Conservation (phyloP, 1,140 invertebrate species). For the Ostrea denselamellosa region DNA sequence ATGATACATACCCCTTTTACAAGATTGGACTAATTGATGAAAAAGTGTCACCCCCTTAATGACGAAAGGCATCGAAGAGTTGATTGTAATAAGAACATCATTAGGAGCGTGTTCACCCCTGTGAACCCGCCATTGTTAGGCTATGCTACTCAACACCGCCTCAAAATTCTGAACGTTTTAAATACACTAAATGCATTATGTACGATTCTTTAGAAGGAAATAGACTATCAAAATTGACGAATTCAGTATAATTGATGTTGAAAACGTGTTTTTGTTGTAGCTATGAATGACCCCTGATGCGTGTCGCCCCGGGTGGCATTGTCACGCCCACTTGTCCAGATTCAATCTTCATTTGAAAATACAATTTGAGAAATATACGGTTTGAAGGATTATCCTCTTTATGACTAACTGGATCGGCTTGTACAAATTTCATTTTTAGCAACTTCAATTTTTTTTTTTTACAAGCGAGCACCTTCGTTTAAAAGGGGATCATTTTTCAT, state of each 20-base stretch:
- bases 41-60: slow-evolving; percentile 45
- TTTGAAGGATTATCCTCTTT: slow-evolving; percentile 19
- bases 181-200: slow-evolving; percentile 45
- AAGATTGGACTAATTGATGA: slow-evolving; percentile 48
- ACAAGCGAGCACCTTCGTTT: slow-evolving; percentile 29
- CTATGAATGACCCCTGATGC: slow-evolving; percentile 39
- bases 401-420: slow-evolving; percentile 38
- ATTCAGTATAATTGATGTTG: slow-evolving; percentile 47
- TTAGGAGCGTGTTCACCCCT: neutral
- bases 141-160: slow-evolving; percentile 37
- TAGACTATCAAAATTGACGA: slow-evolving; percentile 38
- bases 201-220: slow-evolving; percentile 34
- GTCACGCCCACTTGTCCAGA: slow-evolving; percentile 36
- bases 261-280: slow-evolving; percentile 47
- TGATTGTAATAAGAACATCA: slow-evolving; percentile 37
- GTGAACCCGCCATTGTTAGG: slow-evolving; percentile 1
- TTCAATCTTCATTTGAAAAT: slow-evolving; percentile 47
- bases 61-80: slow-evolving; percentile 32
- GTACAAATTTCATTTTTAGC: slow-evolving; percentile 33
- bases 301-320: slow-evolving; percentile 8
- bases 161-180: slow-evolving; percentile 38
- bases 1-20: slow-evolving; percentile 27
- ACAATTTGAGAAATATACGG: slow-evolving; percentile 28
- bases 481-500: slow-evolving; percentile 39
- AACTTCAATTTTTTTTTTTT: neutral